Percentiles rank a stretch among this genome's conserved stretches.
Evolutionary conservation across 1,140 invertebrate species (phyloP).

Genomic region (Drosophila sp.): DNA sequence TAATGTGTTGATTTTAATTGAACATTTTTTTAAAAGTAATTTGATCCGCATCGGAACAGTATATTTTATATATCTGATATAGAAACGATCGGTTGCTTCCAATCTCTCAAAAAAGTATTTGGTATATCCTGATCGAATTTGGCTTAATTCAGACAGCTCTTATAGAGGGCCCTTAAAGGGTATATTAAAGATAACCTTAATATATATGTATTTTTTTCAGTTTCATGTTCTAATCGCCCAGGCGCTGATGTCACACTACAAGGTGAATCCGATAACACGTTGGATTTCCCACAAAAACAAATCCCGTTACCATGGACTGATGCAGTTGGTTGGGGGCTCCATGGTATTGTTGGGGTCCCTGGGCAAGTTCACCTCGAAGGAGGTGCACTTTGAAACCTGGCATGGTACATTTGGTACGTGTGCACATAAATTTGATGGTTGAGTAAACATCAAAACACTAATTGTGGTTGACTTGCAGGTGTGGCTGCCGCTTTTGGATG

Average conservation of each 20-base stretch:
- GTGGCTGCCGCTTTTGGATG: slow-evolving; percentile 63
- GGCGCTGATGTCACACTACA: slow-evolving; percentile 81
- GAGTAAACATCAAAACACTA: slow-evolving; percentile 7
- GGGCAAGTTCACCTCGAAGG: slow-evolving; percentile 71
- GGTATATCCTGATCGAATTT: too few relatives aligned
- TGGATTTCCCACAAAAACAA: slow-evolving; percentile 77
- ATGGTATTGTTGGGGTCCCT: slow-evolving; percentile 69
- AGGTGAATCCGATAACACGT: slow-evolving; percentile 71
- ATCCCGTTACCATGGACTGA: slow-evolving; percentile 70
- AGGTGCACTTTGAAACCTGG: slow-evolving; percentile 74
- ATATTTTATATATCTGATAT: too few relatives aligned
- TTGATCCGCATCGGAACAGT: too few relatives aligned
- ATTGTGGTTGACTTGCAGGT: slow-evolving; percentile 48
- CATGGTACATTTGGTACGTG: slow-evolving; percentile 74
- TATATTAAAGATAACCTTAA: too few relatives aligned
- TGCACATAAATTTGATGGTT: neutral
- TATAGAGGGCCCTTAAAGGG: too few relatives aligned
- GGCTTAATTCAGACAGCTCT: too few relatives aligned
- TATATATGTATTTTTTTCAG: slow-evolving; percentile 36
- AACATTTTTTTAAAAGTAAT: too few relatives aligned
- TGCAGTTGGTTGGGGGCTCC: slow-evolving; percentile 69
- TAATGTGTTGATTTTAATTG: too few relatives aligned
- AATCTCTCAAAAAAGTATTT: too few relatives aligned
- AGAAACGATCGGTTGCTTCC: too few relatives aligned
- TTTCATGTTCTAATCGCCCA: slow-evolving; percentile 76